phyloP scores from a whole-genome alignment of 2,113 vertebrate species.

The Girardinichthys multiradiatus region DNA sequence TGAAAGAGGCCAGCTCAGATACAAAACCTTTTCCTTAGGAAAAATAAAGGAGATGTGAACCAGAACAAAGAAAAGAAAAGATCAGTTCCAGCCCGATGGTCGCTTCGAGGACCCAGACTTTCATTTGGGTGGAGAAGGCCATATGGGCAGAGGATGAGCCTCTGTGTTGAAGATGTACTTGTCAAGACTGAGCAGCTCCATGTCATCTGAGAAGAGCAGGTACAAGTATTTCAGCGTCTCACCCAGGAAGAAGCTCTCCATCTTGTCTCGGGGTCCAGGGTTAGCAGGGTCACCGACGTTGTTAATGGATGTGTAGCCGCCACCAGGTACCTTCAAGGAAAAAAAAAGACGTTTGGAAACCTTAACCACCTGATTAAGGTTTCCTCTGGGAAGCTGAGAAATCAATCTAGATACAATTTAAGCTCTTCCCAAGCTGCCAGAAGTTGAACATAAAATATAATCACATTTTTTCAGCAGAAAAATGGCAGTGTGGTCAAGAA shows the following conservation, averaged over 20 bases:
- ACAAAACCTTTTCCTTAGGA: conserved; percentile 53
- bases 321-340: conserved; percentile 83
- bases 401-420: not conserved
- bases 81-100: conserved; percentile 17
- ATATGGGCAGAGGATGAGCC: conserved; percentile 94
- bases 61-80: conserved; percentile 6
- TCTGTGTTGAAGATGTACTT: conserved; percentile 94
- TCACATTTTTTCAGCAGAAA: not conserved
- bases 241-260: conserved; percentile 98
- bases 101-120: not conserved
- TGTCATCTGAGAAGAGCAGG: conserved; percentile 92
- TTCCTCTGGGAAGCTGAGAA: not conserved
- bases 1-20: conserved; percentile 70
- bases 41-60: conserved; percentile 26
- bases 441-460: not conserved
- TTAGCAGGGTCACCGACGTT: conserved; percentile 87
- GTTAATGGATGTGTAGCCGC: conserved; percentile 94
- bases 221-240: conserved; percentile 97
- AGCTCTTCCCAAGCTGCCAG: not conserved
- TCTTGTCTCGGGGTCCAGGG: conserved; percentile 93
- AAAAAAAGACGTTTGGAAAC: too few species aligned
- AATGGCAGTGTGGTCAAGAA: not conserved
- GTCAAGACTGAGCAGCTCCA: conserved; percentile 88
- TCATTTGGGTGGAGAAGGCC: conserved; percentile 75
- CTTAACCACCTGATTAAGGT: conserved; percentile 8